phyloP scores from a whole-genome alignment of 2,797 vertebrate genomes.

The Lemur catta region DNA sequence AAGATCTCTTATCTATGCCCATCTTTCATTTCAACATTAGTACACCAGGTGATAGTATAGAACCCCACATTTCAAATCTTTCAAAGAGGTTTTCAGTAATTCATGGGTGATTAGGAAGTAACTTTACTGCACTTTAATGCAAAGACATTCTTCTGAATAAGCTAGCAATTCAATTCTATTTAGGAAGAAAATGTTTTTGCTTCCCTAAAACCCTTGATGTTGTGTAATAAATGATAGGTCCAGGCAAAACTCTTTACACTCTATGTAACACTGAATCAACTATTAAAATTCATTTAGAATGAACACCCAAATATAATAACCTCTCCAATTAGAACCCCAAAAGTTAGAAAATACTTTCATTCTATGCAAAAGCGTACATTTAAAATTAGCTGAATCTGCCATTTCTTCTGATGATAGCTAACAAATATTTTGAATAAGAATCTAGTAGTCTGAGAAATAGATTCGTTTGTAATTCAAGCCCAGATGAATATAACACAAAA shows the following conservation, averaged over 20 bases:
- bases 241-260: background rate
- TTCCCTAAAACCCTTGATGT: constrained; percentile 6
- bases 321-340: background rate
- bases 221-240: background rate
- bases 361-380: background rate
- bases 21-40: constrained; percentile 73
- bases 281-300: background rate
- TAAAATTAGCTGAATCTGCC: constrained; percentile 24
- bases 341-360: constrained; percentile 21
- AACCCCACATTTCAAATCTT: constrained; percentile 66
- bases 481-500: background rate
- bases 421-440: constrained; percentile 51
- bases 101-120: constrained; percentile 49
- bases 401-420: background rate
- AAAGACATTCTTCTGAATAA: constrained; percentile 41
- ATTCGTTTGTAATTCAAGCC: constrained; percentile 39
- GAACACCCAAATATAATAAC: background rate
- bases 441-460: background rate
- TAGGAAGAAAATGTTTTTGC: background rate
- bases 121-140: constrained; percentile 57
- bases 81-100: constrained; percentile 56
- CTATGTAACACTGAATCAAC: background rate
- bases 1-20: constrained; percentile 64
- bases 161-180: background rate
- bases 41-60: constrained; percentile 28